Conservation (phyloP, 1,140 invertebrate species). For the Trypoxylus dichotomus region DNA sequence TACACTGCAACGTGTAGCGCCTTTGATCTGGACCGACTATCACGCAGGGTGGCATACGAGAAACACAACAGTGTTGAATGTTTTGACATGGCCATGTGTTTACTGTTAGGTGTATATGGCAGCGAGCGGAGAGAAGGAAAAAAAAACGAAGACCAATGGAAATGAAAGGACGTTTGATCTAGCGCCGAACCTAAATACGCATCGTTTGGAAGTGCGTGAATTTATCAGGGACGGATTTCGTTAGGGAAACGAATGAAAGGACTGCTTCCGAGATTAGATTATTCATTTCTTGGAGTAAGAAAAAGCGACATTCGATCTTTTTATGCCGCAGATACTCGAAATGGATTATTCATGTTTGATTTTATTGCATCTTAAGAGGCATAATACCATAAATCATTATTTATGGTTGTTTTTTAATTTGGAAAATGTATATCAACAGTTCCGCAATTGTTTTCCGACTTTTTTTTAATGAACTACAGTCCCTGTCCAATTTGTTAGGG, state of each 20-base stretch:
- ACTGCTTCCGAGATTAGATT: background rate
- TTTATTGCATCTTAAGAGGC: background rate
- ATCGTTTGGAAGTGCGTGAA: conserved; percentile 21
- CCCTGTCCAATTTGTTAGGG: too few relatives aligned
- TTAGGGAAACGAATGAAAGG: background rate
- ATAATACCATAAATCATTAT: background rate
- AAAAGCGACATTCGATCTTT: background rate
- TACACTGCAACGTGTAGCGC: background rate
- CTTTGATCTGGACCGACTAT: conserved; percentile 17
- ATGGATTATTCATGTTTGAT: background rate
- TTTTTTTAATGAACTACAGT: too few relatives aligned
- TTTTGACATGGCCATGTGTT: conserved; percentile 29
- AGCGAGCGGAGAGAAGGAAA: background rate
- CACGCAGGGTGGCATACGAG: conserved; percentile 20
- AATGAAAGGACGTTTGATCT: conserved; percentile 23
- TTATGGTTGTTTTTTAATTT: background rate
- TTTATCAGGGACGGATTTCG: conserved; percentile 15
- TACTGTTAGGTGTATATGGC: conserved; percentile 21
- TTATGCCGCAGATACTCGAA: background rate
- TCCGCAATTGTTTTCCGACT: too few relatives aligned
- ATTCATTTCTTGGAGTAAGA: background rate
- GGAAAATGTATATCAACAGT: too few relatives aligned
- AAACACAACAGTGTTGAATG: conserved; percentile 26
- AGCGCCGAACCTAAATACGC: conserved; percentile 21
- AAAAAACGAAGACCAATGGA: conserved; percentile 6